These are phyloP conservation scores for Brevimyrus niger DNA, from an alignment of 2,113 vertebrate species.

Conservation along the genomic window DNA sequence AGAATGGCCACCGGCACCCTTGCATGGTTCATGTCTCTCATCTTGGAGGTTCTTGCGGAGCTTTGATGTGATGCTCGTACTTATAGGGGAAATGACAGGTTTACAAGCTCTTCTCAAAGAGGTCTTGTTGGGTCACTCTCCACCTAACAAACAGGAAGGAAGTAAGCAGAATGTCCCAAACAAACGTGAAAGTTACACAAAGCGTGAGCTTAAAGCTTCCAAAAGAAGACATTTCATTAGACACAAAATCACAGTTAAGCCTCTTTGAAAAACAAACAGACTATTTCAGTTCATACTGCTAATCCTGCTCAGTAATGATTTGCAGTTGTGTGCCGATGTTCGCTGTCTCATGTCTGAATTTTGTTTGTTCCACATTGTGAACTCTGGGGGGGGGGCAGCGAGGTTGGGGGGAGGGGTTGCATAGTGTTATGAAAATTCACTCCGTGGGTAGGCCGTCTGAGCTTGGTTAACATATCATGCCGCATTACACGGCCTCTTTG, in stretches of 20 bases:
- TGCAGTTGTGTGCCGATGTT: not conserved
- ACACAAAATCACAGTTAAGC: not conserved
- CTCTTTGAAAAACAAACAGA: not conserved
- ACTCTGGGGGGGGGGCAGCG: not conserved
- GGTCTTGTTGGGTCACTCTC: not conserved
- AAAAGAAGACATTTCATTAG: not conserved
- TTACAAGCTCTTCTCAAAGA: not conserved
- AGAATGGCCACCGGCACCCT: not conserved
- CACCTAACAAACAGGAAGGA: not conserved
- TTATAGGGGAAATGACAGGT: not conserved
- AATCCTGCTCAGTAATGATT: not conserved
- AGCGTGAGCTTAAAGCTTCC: not conserved
- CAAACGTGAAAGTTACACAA: not conserved
- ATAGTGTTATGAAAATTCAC: not conserved
- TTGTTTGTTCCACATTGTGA: not conserved
- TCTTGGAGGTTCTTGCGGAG: not conserved
- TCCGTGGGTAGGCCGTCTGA: slow-evolving; percentile 37
- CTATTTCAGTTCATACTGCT: not conserved
- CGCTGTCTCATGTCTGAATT: not conserved
- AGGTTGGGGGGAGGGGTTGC: not conserved
- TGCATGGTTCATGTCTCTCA: not conserved
- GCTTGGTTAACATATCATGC: slow-evolving; percentile 38
- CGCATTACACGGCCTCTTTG: slow-evolving; percentile 35
- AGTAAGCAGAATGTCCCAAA: not conserved
- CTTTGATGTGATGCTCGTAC: not conserved